Base-by-base conservation (phyloP, 37 sponge, comb jelly and placozoan genomes). In the Trichoplax adhaerens region DNA sequence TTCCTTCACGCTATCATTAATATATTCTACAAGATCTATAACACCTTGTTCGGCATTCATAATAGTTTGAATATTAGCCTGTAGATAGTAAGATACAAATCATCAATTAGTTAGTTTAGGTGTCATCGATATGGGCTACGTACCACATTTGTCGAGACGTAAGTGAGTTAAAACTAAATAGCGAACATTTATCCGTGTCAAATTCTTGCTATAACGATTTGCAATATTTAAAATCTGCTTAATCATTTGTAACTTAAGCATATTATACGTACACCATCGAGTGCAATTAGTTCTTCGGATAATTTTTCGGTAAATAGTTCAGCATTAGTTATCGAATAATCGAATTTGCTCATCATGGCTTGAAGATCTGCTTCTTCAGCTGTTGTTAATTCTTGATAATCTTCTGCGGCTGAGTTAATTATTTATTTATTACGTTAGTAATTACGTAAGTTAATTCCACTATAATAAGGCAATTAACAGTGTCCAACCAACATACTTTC, bases 1-100 rank as follows among this genome's bases (percentile, higher is more conserved):
- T 64, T 90, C 94, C 48, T 60, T 12, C 52, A 86, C 58, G 4
- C 80, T 77, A 1, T 81, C 62, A 50, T 93, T 84, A 5, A 93
- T 50, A 62, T 68, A 5, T 4, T 68, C 61, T 79, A 93, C 78
- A 58, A 93, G 78, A 53, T 68, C 10, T 2, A 57, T 72, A 0
- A 90, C 83, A 71, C 86, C 84, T 29, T 55, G 75, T 67, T 89
- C 94, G 3, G 94, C 88, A 7, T 74, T 82, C 81, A 93, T 83
- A 10, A 93, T 83, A 1, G 84, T 58, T 48, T 85, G 78, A 6
- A 55, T 55, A 57, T 71, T 71, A 5, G 72, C 69, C 69, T 67
- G 29, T 29, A 29, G 29, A 29, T 29, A 29, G 29, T 29, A 29
- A 29, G 29, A 29, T 29, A 29, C 29, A 29, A 29, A 29, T 29